Percentiles rank a stretch among this genome's conserved stretches.
Evolutionary conservation across 2,797 vertebrate genomes (phyloP).

Genomic region (Netta rufina): DNA sequence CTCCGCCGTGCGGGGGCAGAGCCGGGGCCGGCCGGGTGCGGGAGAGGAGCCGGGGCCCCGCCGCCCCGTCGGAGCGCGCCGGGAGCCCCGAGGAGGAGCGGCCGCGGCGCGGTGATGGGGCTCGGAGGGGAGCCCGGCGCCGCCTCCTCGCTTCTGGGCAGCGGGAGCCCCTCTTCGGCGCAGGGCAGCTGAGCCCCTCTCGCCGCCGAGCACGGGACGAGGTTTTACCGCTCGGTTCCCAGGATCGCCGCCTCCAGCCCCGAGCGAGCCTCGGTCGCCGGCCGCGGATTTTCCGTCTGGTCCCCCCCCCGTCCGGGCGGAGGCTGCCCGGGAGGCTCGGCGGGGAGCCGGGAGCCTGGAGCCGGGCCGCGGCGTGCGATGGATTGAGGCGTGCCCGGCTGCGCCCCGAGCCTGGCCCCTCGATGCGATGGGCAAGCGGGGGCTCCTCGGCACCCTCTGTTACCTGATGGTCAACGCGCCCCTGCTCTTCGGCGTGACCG

Average conservation of each 20-base stretch:
- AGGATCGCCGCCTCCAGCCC: not conserved
- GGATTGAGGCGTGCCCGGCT: constrained; percentile 38
- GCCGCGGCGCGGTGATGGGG: constrained; percentile 70
- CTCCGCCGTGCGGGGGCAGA: constrained; percentile 35
- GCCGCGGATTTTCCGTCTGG: constrained; percentile 27
- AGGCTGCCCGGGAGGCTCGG: not conserved
- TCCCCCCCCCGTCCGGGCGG: too few species aligned
- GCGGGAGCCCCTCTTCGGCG: constrained; percentile 22
- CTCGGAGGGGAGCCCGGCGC: constrained; percentile 68
- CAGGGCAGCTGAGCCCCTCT: constrained; percentile 46
- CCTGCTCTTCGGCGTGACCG: constrained; percentile 81
- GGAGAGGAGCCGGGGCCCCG: not conserved
- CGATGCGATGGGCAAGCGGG: constrained; percentile 87
- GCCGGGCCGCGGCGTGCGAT: constrained; percentile 3
- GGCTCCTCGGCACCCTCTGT: constrained; percentile 82
- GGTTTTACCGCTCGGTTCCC: not conserved
- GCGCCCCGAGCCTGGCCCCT: constrained; percentile 17
- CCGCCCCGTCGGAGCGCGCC: constrained; percentile 4
- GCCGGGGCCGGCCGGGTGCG: constrained; percentile 50
- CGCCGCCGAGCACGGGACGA: not conserved
- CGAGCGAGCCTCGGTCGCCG: not conserved
- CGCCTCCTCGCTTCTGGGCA: constrained; percentile 55
- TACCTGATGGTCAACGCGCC: constrained; percentile 85
- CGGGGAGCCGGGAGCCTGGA: constrained; percentile 2
- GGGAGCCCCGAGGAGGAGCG: not conserved